These are phyloP conservation scores for Drosophila eohydei DNA, from an alignment of 2,888 invertebrate species.

Conservation along the genomic window DNA sequence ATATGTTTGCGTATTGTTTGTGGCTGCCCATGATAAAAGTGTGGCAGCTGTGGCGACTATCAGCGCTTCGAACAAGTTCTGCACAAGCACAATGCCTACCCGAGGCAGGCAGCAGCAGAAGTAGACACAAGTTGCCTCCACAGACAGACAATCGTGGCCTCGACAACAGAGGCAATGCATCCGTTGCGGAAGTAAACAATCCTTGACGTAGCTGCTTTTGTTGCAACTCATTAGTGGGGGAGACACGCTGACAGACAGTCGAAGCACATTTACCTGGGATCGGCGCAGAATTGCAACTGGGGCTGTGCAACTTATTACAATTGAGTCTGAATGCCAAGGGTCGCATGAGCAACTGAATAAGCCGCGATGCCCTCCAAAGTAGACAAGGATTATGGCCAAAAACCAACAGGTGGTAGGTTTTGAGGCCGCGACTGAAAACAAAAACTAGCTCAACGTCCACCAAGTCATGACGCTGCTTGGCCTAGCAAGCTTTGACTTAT, in stretches of 20 bases:
- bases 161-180: slow-evolving; percentile 63
- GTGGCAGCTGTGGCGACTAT: slow-evolving; percentile 63
- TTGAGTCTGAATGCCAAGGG: slow-evolving; percentile 55
- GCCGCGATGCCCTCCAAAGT: slow-evolving; percentile 38
- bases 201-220: slow-evolving; percentile 65
- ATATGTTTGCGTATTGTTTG: slow-evolving; percentile 32
- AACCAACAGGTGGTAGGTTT: slow-evolving; percentile 54
- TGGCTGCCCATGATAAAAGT: slow-evolving; percentile 52
- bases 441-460: slow-evolving; percentile 23
- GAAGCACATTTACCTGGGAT: neutral
- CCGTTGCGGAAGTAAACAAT: slow-evolving; percentile 76
- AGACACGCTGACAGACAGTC: slow-evolving; percentile 31
- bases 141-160: slow-evolving; percentile 44
- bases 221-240: slow-evolving; percentile 71
- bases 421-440: slow-evolving; percentile 43
- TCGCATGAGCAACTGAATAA: slow-evolving; percentile 16
- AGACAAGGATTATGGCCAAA: slow-evolving; percentile 43
- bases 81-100: neutral
- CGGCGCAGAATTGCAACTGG: neutral
- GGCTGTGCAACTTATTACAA: slow-evolving; percentile 28
- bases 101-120: neutral
- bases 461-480: slow-evolving; percentile 43
- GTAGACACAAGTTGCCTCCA: neutral
- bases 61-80: slow-evolving; percentile 27
- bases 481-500: slow-evolving; percentile 48